A percentile compares a stretch with the other conserved stretches of the same genome.
These are phyloP conservation scores for Protobothrops flavoviridis DNA, from an alignment of 2,113 vertebrate genomes.

Conservation along the genomic window DNA sequence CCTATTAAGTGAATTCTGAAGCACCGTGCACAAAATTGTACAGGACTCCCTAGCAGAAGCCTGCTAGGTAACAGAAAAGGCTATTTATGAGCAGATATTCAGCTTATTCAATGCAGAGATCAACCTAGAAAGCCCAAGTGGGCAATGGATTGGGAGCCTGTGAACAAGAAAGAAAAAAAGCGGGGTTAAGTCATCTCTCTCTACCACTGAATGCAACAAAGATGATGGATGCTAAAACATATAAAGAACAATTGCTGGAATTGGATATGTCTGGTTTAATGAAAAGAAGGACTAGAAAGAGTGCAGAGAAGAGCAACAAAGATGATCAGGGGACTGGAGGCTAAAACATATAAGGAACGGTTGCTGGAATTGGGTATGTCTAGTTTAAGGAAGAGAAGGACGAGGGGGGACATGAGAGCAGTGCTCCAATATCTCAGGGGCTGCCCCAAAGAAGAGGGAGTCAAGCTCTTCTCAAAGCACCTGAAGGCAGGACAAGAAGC, in stretches of 20 bases:
- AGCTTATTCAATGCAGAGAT: background rate
- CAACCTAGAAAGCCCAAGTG: background rate
- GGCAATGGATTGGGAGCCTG: background rate
- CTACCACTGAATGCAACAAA: background rate
- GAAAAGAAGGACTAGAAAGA: too few species aligned
- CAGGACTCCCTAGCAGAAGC: background rate
- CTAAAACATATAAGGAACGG: too few species aligned
- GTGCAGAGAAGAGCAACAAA: background rate
- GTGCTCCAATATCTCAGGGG: too few species aligned
- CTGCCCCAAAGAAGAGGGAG: too few species aligned
- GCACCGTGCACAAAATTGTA: constrained; percentile 24
- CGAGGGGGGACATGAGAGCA: too few species aligned
- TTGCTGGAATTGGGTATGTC: too few species aligned
- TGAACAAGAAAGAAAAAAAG: background rate
- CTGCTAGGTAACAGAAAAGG: background rate
- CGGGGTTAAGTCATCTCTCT: background rate
- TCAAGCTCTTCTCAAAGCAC: too few species aligned
- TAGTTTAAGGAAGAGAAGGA: too few species aligned
- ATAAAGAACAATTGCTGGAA: too few species aligned
- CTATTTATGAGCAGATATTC: background rate
- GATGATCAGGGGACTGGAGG: background rate
- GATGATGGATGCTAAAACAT: background rate
- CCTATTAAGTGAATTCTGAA: constrained; percentile 34
- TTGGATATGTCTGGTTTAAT: too few species aligned
- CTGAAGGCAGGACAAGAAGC: background rate